Evolutionary conservation across 2,797 vertebrate genomes (phyloP), one percentile per base, ranked within the genome.

Genomic region (Delichon dasypus): DNA sequence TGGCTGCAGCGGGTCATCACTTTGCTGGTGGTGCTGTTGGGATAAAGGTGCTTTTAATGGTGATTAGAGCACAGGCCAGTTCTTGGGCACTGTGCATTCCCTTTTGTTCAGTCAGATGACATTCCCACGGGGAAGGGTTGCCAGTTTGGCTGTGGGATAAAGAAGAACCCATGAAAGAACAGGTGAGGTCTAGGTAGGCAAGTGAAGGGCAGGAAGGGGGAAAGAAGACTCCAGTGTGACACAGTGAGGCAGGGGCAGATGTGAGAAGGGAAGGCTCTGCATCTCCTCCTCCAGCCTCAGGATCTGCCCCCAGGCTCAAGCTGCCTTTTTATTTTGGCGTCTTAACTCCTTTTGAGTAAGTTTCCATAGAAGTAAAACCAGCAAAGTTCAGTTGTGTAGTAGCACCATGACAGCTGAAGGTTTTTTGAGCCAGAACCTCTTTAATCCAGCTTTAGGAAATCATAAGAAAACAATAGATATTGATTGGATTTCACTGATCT

Each of bases 271-370:
- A 50, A 36, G 13, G 48, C 22, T 13, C 27, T 26, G 13, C 0
- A 1, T 34, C 18, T 34, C 22, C 11, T 51, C 19, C 34, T 61
- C 38, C 2, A 0, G 48, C 25, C 47, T 23, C 47, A 34, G 48
- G 17, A 47, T 85, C 17, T 48, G 4, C 3, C 18, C 16, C 7
- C 6, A 15, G 25, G 29, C 34, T 66, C 0, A 0, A 50, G 42
- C 25, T 51, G 36, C 60, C 29, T 89, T 81, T 77, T 64, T 32
- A 6, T 68, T 85, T 77, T 84, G 58, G 30, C 10, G 3, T 36
- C 51, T 22, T 23, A n/a, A 47, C 7, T 85, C 21, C 26, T 12
- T 85, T 67, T 50, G 13, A 47, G 32, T 30, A 26, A 51, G 22
- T 74, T 79, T 60, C 45, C 13, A 6, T 13, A 38, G 36, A 9